phyloP scores from a whole-genome alignment of 2,888 invertebrate genomes.

The Nymphalis urticae region DNA sequence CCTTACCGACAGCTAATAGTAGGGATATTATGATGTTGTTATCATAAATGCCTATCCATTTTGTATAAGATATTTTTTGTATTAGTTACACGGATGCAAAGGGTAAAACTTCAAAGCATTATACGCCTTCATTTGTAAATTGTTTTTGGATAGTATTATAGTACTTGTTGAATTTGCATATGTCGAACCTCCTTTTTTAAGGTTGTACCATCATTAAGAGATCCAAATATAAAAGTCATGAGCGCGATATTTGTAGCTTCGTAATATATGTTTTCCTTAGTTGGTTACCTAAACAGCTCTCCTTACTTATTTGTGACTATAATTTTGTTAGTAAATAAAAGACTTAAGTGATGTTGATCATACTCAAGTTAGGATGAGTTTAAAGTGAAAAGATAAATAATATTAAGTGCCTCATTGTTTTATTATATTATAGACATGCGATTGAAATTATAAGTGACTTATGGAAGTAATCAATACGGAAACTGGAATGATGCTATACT shows the following conservation, averaged over 20 bases:
- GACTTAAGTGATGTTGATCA: no score
- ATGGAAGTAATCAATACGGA: no score
- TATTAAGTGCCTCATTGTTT: no score
- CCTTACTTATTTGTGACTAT: neutral
- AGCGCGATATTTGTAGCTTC: conserved; percentile 16
- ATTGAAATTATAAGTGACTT: no score
- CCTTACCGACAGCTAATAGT: no score
- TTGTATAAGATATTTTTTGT: neutral
- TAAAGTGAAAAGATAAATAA: no score
- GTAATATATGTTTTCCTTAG: conserved; percentile 3
- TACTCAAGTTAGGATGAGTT: no score
- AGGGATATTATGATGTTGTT: no score
- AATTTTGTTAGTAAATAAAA: neutral
- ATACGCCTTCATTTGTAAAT: conserved; percentile 18
- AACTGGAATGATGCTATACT: neutral
- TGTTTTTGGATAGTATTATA: conserved; percentile 13
- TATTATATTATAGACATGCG: no score
- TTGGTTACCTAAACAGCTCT: neutral
- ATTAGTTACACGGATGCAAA: conserved; percentile 8
- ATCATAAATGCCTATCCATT: neutral
- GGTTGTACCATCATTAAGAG: conserved; percentile 24
- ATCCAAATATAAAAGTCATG: conserved; percentile 24
- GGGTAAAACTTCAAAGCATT: conserved; percentile 22
- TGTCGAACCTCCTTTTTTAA: conserved; percentile 28
- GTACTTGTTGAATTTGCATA: conserved; percentile 23